Conservation (phyloP, 2,113 vertebrate genomes). For the Cryptomyrus ogoouensis region DNA sequence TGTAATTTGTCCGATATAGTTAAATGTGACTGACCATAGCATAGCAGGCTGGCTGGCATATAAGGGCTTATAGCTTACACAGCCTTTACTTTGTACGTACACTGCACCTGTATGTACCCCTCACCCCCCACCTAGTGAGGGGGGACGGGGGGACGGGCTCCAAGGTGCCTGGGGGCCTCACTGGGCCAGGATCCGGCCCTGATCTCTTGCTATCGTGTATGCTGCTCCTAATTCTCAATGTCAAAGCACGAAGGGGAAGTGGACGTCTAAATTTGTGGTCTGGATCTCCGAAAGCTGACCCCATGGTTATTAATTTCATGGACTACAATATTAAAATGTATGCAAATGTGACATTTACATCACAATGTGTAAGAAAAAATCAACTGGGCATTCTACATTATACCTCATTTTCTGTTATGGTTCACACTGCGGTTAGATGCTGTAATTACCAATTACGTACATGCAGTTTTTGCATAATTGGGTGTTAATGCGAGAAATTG, state of each 20-base stretch:
- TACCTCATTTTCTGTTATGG: background rate
- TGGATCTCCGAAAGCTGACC: too few species aligned
- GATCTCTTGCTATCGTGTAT: background rate
- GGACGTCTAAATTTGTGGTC: too few species aligned
- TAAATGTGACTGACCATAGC: background rate
- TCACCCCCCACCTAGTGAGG: too few species aligned
- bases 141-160: background rate
- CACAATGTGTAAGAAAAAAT: background rate
- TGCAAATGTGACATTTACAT: constrained; percentile 18
- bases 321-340: background rate
- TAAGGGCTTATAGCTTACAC: too few species aligned
- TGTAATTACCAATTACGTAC: background rate
- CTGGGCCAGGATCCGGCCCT: background rate
- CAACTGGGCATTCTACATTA: background rate
- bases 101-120: background rate
- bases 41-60: background rate
- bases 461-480: background rate
- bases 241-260: background rate
- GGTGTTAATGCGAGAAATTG: background rate
- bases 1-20: background rate
- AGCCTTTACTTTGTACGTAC: background rate
- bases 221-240: background rate
- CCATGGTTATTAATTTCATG: background rate
- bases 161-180: background rate
- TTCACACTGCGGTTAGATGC: background rate